Percentiles rank a stretch among this genome's conserved stretches.
These are phyloP conservation scores for Drosophila dives DNA, from an alignment of 2,888 invertebrate genomes.

Conservation along the genomic window DNA sequence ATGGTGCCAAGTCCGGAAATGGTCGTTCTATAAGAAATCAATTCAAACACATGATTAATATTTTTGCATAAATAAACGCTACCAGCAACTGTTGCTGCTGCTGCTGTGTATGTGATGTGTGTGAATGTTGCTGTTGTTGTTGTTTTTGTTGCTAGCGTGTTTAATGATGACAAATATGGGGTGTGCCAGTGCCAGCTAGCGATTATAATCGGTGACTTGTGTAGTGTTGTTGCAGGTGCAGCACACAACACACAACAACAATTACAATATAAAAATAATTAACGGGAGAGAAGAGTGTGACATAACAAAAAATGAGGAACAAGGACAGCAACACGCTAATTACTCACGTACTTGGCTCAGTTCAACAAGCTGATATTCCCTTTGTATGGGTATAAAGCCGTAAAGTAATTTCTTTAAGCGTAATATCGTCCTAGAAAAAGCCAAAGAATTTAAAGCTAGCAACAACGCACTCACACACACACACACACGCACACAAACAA, in stretches of 20 bases:
- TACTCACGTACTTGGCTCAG: constrained; percentile 81
- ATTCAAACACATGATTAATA: constrained; percentile 4
- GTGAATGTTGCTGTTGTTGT: constrained; percentile 20
- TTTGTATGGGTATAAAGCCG: constrained; percentile 82
- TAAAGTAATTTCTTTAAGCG: constrained; percentile 82
- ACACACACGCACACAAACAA: background rate
- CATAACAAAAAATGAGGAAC: constrained; percentile 13
- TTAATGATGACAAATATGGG: constrained; percentile 1
- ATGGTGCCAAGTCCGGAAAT: constrained; percentile 82
- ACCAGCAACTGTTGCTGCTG: constrained; percentile 30
- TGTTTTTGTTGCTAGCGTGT: constrained; percentile 26
- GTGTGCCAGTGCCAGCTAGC: constrained; percentile 12
- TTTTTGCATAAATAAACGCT: background rate
- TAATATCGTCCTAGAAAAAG: constrained; percentile 79
- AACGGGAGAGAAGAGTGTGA: background rate
- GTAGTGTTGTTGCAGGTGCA: constrained; percentile 40
- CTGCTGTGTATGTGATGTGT: constrained; percentile 14
- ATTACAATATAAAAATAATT: background rate
- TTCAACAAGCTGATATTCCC: constrained; percentile 81
- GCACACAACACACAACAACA: constrained; percentile 37
- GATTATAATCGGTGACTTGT: constrained; percentile 17
- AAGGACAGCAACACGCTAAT: constrained; percentile 40
- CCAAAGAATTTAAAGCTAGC: constrained; percentile 33
- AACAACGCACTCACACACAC: background rate
- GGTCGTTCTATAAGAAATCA: constrained; percentile 71